A percentile compares a stretch with the other conserved stretches of the same genome.
These are phyloP conservation scores for Argynnis bischoffii DNA, from an alignment of 2,888 invertebrate species.

Conservation along the genomic window DNA sequence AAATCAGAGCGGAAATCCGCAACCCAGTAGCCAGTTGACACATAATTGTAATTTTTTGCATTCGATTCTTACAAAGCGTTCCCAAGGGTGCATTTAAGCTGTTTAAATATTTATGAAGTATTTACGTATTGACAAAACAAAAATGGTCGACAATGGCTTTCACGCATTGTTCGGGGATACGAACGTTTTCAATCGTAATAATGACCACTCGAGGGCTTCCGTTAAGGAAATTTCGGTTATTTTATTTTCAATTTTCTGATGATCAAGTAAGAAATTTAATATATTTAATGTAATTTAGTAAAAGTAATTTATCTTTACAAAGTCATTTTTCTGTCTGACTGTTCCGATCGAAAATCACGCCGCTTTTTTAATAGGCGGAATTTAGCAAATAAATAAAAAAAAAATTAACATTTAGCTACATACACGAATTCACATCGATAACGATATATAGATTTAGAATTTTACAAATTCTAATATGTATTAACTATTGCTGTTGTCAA, in stretches of 20 bases:
- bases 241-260: constrained; percentile 17
- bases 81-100: constrained; percentile 64
- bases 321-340: too few relatives aligned
- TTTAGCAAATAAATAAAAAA: too few relatives aligned
- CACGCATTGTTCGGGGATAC: constrained; percentile 55
- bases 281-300: too few relatives aligned
- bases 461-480: too few relatives aligned
- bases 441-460: too few relatives aligned
- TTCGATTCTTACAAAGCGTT: constrained; percentile 43
- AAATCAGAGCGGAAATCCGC: constrained; percentile 36
- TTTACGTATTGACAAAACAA: constrained; percentile 77
- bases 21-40: constrained; percentile 33
- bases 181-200: constrained; percentile 51
- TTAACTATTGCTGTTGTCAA: too few relatives aligned
- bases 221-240: constrained; percentile 38
- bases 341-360: too few relatives aligned
- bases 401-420: too few relatives aligned
- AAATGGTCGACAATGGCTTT: constrained; percentile 63
- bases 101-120: constrained; percentile 76
- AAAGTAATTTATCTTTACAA: too few relatives aligned
- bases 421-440: too few relatives aligned
- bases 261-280: background rate
- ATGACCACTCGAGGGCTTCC: constrained; percentile 72
- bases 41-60: constrained; percentile 36
- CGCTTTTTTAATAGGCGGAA: too few relatives aligned